Percentiles rank a stretch among this genome's conserved stretches.
Conservation (phyloP, 2,888 invertebrate genomes). For the Synergus umbraculus region DNA sequence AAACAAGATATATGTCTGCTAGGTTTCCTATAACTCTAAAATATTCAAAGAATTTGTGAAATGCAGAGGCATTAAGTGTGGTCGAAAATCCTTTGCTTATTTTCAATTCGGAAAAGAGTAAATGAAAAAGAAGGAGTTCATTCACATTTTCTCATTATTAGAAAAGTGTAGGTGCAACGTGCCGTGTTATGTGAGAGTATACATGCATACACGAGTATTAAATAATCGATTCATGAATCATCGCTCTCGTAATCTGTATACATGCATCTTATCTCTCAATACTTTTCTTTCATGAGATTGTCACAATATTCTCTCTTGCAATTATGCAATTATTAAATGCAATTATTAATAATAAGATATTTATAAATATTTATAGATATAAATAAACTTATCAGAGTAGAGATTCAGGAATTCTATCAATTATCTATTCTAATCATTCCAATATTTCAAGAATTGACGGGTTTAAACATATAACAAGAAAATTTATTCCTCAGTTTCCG, state of each 20-base stretch:
- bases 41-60: not conserved
- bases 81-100: not conserved
- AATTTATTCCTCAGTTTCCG: too few species aligned
- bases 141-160: not conserved
- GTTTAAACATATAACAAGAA: too few species aligned
- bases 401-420: not conserved
- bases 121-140: not conserved
- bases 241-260: not conserved
- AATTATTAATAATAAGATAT: not conserved
- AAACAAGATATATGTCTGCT: not conserved
- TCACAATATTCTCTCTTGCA: conserved; percentile 6
- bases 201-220: not conserved
- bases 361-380: not conserved
- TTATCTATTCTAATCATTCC: not conserved
- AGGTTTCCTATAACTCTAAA: not conserved
- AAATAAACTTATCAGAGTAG: not conserved
- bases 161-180: not conserved
- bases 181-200: not conserved
- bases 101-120: not conserved
- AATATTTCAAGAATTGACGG: not conserved
- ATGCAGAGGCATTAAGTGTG: not conserved
- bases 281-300: not conserved
- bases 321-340: not conserved
- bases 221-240: conserved; percentile 39
- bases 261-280: conserved; percentile 9